These are phyloP conservation scores for Neoniphon sammara DNA, from an alignment of 2,797 vertebrate genomes.

Conservation along the genomic window DNA sequence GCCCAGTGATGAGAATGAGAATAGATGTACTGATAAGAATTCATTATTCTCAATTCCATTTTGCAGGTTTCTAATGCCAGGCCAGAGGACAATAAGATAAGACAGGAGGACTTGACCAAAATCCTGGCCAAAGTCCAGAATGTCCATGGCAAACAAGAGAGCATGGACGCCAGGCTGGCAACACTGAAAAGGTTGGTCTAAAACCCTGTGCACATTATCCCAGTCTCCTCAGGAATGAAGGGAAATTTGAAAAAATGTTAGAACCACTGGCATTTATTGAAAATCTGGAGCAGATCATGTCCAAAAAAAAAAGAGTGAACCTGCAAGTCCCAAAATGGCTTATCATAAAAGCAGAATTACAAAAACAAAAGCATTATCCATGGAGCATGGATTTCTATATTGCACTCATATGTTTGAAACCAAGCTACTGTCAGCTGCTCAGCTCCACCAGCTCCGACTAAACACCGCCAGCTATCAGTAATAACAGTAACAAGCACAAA, in stretches of 20 bases:
- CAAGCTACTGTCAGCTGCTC: too few species aligned
- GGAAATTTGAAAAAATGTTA: neutral
- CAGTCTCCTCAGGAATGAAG: neutral
- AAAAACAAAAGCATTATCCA: too few species aligned
- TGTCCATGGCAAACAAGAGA: constrained; percentile 93
- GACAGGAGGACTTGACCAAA: constrained; percentile 92
- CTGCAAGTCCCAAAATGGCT: too few species aligned
- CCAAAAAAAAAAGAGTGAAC: too few species aligned
- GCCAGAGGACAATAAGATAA: constrained; percentile 93
- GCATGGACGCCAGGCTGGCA: constrained; percentile 89
- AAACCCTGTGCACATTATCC: neutral
- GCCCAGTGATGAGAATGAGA: neutral
- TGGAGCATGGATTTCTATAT: too few species aligned
- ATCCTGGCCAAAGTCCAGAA: constrained; percentile 92
- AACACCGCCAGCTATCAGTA: too few species aligned
- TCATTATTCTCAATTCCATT: neutral
- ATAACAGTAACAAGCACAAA: too few species aligned
- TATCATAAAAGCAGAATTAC: too few species aligned
- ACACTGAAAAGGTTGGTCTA: constrained; percentile 89
- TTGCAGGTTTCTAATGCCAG: constrained; percentile 91
- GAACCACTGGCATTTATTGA: neutral
- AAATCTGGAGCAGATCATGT: neutral
- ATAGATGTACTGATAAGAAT: neutral
- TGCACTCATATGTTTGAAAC: too few species aligned
- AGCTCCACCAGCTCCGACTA: too few species aligned